These are phyloP conservation scores for Nomada fucata DNA, from an alignment of 2,888 invertebrate genomes.

Conservation along the genomic window DNA sequence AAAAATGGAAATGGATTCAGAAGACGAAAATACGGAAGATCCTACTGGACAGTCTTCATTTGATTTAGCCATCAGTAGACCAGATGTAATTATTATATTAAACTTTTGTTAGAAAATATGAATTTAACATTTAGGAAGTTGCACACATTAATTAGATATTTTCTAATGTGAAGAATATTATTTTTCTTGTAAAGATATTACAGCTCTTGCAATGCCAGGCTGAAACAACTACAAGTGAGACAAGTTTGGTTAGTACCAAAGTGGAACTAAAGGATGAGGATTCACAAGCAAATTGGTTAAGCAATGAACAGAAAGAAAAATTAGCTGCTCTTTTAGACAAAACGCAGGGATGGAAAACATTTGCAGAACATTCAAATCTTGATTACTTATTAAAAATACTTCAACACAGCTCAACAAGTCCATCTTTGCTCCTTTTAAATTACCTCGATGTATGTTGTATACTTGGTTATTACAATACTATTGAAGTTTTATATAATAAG, in stretches of 20 bases:
- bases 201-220: conserved; percentile 61
- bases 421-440: conserved; percentile 86
- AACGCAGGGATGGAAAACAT: conserved; percentile 86
- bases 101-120: conserved; percentile 1
- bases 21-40: conserved; percentile 77
- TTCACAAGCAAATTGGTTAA: conserved; percentile 67
- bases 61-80: conserved; percentile 83
- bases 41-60: conserved; percentile 81
- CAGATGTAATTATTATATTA: conserved; percentile 73
- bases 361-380: conserved; percentile 86
- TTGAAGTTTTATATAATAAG: neutral
- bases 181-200: conserved; percentile 67
- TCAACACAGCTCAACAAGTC: conserved; percentile 83
- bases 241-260: conserved; percentile 45
- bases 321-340: conserved; percentile 86
- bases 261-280: conserved; percentile 74
- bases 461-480: conserved; percentile 12
- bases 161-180: conserved; percentile 15
- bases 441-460: conserved; percentile 81
- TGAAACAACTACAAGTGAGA: neutral
- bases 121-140: neutral
- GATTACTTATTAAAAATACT: conserved; percentile 85
- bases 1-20: conserved; percentile 75
- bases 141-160: neutral
- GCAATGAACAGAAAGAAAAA: conserved; percentile 82